Percentiles rank a stretch among this genome's conserved stretches.
Conservation (phyloP, 2,113 vertebrate species). For the Microcebus murinus region DNA sequence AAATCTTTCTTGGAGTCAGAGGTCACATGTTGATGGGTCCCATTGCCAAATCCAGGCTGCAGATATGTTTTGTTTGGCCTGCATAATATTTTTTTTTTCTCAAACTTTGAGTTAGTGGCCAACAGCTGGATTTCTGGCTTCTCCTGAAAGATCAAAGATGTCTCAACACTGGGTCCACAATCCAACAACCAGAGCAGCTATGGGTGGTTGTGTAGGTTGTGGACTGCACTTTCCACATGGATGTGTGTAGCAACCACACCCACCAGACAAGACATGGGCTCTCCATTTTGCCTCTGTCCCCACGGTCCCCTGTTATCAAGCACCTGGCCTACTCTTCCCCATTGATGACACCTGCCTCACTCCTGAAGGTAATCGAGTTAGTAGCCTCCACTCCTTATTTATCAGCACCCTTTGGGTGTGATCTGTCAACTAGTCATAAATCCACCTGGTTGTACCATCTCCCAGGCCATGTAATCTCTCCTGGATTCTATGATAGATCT, state of each 20-base stretch:
- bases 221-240: background rate
- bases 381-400: background rate
- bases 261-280: background rate
- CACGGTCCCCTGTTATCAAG: background rate
- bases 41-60: background rate
- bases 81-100: background rate
- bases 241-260: background rate
- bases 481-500: background rate
- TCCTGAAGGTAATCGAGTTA: background rate
- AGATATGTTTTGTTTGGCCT: conserved; percentile 59
- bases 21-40: background rate
- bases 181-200: background rate
- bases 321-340: no score
- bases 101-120: conserved; percentile 59
- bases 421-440: background rate
- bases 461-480: background rate
- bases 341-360: background rate
- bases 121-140: conserved; percentile 42
- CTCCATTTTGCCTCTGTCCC: background rate
- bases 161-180: background rate
- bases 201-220: background rate
- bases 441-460: background rate
- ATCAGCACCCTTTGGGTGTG: background rate
- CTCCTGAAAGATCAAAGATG: background rate
- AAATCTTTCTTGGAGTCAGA: conserved; percentile 46